Conservation (phyloP, 2,797 vertebrate species). For the Galago senegalensis region DNA sequence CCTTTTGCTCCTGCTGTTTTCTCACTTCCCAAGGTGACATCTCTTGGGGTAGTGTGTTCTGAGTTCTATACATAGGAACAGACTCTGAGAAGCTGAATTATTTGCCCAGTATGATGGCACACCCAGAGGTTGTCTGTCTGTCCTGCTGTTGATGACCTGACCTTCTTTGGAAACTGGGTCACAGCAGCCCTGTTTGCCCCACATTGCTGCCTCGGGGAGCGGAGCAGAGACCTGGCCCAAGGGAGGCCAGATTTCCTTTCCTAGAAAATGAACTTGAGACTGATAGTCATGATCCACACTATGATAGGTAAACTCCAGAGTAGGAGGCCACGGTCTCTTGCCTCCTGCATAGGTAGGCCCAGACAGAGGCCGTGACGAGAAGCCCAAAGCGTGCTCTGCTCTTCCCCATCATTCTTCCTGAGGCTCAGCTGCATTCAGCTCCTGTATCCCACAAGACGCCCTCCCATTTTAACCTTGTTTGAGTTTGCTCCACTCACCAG, state of each 20-base stretch:
- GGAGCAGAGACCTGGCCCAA: neutral
- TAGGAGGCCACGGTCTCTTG: fast-evolving
- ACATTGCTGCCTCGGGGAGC: fast-evolving
- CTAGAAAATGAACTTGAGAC: neutral
- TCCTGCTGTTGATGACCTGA: neutral
- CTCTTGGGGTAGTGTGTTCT: neutral
- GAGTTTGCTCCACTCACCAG: neutral
- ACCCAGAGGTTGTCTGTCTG: neutral
- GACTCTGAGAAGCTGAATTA: neutral
- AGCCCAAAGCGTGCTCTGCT: neutral
- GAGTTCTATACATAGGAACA: neutral
- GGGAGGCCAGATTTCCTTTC: neutral
- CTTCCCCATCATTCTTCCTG: neutral
- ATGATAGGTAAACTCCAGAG: neutral
- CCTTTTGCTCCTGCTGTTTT: neutral
- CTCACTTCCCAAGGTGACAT: neutral
- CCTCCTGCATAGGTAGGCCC: fast-evolving
- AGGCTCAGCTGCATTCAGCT: neutral
- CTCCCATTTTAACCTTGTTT: neutral
- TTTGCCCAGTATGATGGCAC: neutral
- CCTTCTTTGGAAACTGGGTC: neutral
- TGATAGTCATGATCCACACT: too few relatives aligned
- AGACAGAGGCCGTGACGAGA: neutral
- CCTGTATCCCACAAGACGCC: neutral
- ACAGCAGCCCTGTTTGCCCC: neutral